Evolutionary conservation across 2,888 invertebrate species (phyloP).

Genomic region (Chloromyia formosa): DNA sequence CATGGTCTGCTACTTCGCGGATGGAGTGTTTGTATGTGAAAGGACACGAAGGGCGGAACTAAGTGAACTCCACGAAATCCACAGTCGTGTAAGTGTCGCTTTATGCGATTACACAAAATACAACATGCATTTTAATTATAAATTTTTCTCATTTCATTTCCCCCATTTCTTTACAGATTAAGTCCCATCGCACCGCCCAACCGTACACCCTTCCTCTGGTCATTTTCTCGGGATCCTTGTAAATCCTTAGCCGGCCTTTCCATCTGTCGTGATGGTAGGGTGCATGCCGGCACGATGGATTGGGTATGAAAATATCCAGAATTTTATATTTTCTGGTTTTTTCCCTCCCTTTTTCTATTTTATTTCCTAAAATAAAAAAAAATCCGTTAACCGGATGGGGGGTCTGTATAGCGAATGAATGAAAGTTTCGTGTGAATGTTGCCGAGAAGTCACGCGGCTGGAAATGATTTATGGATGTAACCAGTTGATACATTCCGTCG

Average conservation of each 20-base stretch:
- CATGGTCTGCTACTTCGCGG: too few species aligned
- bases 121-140: constrained; percentile 39
- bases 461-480: constrained; percentile 39
- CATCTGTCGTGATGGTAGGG: background rate
- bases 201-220: too few species aligned
- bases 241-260: background rate
- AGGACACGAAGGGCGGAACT: background rate
- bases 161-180: background rate
- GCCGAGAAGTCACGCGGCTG: constrained; percentile 35
- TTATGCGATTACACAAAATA: constrained; percentile 36
- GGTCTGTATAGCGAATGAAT: background rate
- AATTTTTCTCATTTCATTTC: constrained; percentile 25
- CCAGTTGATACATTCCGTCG: constrained; percentile 41
- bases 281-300: background rate
- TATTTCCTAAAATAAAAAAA: too few species aligned
- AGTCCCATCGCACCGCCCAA: background rate
- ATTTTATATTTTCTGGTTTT: constrained; percentile 20
- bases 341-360: too few species aligned
- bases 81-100: constrained; percentile 22
- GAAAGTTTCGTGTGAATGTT: constrained; percentile 32
- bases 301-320: constrained; percentile 19
- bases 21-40: too few species aligned
- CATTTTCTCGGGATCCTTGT: background rate
- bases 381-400: constrained; percentile 6
- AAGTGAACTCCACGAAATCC: constrained; percentile 21